Base-by-base conservation (phyloP, 2,888 invertebrate genomes). In the Pristionchus fissidentatus region DNA sequence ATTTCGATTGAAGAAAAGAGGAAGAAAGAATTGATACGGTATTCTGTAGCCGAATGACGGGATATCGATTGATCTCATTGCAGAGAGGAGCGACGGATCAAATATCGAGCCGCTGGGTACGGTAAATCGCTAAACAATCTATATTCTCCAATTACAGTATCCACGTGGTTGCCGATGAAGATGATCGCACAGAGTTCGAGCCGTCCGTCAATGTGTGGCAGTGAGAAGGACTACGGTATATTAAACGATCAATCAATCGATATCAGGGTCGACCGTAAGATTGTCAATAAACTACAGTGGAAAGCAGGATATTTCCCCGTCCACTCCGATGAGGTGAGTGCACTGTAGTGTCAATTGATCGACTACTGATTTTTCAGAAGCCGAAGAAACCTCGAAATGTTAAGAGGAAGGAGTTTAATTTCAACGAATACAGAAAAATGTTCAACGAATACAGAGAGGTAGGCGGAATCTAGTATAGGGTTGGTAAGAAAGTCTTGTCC, bases 221-320 rank as follows among this genome's bases (percentile, higher is more conserved):
- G 70, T 70, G n/a, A 66, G 66, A 38, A n/a, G n/a, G n/a, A n/a
- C n/a, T n/a, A n/a, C 66, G 66, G 66, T 66, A 66, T 35, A 32
- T n/a, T 70, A 70, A 8, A 26, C 41, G 55, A 70, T 41, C 29
- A 41, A 43, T n/a, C n/a, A n/a, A n/a, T n/a, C n/a, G n/a, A n/a
- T n/a, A n/a, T 22, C 38, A 70, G 70, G 41, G 70, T 70, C 10
- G 70, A 70, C 43, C 43, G 70, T 43, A 38, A 41, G 0, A 26
- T 70, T 22, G 43, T 70, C 70, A 41, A 70, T 70, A 22, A 41
- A 1, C 70, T 70, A 0, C 70, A 70, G 41, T 70, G 70, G 70
- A 70, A 70, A 26, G 70, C 38, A n/a, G 70, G 70, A n/a, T n/a
- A 43, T 19, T 22, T 26, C 19, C 70, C 70, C 1, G 70, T 70